A percentile compares a stretch with the other conserved stretches of the same genome.
Evolutionary conservation across 2,797 vertebrate species (phyloP).

Genomic region (Sibirionetta formosa): DNA sequence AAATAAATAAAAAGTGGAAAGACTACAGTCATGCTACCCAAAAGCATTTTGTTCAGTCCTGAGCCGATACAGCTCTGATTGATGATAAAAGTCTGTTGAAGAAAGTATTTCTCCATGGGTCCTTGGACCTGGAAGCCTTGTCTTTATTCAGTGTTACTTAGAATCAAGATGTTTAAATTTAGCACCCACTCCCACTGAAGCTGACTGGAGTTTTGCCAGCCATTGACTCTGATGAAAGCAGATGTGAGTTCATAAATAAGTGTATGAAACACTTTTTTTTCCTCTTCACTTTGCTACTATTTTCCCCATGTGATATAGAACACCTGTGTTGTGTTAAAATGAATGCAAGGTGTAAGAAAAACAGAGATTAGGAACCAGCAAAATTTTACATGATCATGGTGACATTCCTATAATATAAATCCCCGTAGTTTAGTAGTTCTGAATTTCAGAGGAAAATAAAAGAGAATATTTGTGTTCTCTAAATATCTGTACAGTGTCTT

Average conservation of each 20-base stretch:
- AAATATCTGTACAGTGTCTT: background rate
- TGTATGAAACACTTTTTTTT: constrained; percentile 28
- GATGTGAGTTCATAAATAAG: constrained; percentile 43
- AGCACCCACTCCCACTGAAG: background rate
- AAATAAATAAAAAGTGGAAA: background rate
- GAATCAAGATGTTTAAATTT: constrained; percentile 15
- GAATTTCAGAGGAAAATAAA: background rate
- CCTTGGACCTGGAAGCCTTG: background rate
- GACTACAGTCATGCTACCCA: background rate
- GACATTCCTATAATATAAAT: background rate
- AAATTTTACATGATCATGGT: background rate
- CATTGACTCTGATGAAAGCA: constrained; percentile 36
- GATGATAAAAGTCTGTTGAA: background rate
- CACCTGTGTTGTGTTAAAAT: constrained; percentile 31
- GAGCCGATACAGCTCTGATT: background rate
- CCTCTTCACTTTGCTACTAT: constrained; percentile 10
- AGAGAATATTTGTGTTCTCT: background rate
- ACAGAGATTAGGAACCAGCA: background rate
- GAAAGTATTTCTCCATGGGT: background rate
- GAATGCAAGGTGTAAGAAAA: constrained; percentile 33
- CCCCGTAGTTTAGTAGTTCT: background rate
- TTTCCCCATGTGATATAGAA: constrained; percentile 30
- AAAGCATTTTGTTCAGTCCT: background rate
- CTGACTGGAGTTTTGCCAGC: background rate
- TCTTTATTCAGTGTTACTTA: background rate